Percentiles rank a stretch among this genome's conserved stretches.
These are phyloP conservation scores for Pseudochirops cupreus DNA, from an alignment of 2,797 vertebrate species.

Conservation along the genomic window DNA sequence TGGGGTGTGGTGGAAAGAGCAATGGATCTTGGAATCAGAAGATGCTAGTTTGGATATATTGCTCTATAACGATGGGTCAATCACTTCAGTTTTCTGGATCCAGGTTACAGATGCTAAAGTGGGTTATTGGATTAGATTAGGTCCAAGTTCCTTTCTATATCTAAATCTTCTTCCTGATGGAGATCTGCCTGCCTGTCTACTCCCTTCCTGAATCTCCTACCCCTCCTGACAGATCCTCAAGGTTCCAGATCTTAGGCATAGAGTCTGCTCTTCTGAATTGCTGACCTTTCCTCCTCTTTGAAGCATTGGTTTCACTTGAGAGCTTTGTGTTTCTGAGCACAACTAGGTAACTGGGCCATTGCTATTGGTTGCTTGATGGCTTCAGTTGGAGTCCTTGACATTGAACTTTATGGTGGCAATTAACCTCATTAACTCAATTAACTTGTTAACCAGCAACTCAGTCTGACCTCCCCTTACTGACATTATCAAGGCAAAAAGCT, in stretches of 20 bases:
- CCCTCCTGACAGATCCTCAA: not conserved
- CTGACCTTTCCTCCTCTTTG: not conserved
- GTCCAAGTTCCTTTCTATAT: not conserved
- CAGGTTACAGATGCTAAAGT: not conserved
- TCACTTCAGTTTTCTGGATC: not conserved
- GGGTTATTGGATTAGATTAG: not conserved
- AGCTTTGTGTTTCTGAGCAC: not conserved
- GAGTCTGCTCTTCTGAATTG: not conserved
- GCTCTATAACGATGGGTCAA: not conserved
- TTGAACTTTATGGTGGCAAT: too few species aligned
- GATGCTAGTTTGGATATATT: not conserved
- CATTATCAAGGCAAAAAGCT: not conserved
- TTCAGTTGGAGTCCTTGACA: not conserved
- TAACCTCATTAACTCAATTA: not conserved
- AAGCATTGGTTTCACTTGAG: not conserved
- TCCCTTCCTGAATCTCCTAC: not conserved
- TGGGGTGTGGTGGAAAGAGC: not conserved
- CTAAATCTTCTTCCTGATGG: not conserved
- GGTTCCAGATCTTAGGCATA: not conserved
- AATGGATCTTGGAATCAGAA: not conserved
- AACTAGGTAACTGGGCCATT: not conserved
- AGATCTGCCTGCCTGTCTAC: not conserved
- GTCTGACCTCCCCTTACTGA: not conserved
- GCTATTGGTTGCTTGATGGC: not conserved
- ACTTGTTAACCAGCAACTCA: not conserved